Base-by-base conservation (phyloP, 2,113 vertebrate genomes). In the Chloropsis cyanopogon region DNA sequence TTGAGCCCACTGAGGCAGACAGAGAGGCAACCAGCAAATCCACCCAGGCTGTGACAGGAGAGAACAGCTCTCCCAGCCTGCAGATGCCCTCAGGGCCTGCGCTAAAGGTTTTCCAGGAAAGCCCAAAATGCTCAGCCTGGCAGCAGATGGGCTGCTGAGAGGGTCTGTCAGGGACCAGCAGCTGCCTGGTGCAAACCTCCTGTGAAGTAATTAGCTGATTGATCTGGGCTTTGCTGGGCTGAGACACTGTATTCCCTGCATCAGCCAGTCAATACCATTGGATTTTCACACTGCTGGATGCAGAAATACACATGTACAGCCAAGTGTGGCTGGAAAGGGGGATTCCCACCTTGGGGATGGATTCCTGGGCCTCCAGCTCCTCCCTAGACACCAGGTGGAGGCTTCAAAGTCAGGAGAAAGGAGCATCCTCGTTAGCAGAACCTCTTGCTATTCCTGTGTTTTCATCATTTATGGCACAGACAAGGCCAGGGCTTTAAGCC, bases 1-100 rank as follows among this genome's bases (percentile, higher is more conserved):
- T 57, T 19, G 60, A 92, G 88, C 93, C 69, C 86, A 93, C 88
- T 72, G 76, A 88, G 91, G 75, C 31, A 95, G 57, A 63, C 70
- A 69, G 68, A 88, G 82, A 96, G 42, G 78, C 60, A 91, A 91
- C 31, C 75, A 44, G 61, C 61, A 89, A 68, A 70, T 88, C 85
- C 88, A 50, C 24, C 19, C 52, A 31, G 64, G 87, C 72, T 1
- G 2, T 52, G 61, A 60, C 14, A 6, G 10, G 76, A 87, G 71
- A 68, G 54, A 59, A 12, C 2, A 12, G 10, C 60, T 21, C 23
- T 65, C n/a, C 42, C 54, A 44, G 65, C 53, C 57, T 22, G 54
- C 79, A 42, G 73, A 24, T 42, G 42, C 52, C 73, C 68, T 20
- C 80, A 31, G 14, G n/a, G 52, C 37, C 64, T 37, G 52, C 65